Evolutionary conservation across 2,888 invertebrate genomes (phyloP).

Genomic region (Hermaeophaga mercurialis): DNA sequence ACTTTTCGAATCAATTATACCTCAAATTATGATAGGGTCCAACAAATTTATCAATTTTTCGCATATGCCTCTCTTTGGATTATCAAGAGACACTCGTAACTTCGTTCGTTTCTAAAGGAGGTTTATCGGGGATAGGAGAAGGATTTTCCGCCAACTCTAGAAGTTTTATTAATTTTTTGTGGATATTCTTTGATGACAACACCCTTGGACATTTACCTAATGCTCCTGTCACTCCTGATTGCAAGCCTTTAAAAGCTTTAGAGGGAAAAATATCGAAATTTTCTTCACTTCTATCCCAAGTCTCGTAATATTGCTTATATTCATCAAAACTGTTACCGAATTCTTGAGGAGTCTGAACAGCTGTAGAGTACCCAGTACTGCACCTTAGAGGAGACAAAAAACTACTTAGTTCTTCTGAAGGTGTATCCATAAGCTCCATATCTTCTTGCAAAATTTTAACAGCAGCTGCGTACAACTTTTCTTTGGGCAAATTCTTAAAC

Average conservation of each 20-base stretch:
- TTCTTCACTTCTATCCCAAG: constrained; percentile 57
- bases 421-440: constrained; percentile 57
- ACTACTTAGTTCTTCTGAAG: constrained; percentile 53
- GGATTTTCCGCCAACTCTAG: constrained; percentile 46
- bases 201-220: constrained; percentile 68
- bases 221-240: constrained; percentile 59
- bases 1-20: constrained; percentile 32
- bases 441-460: constrained; percentile 64
- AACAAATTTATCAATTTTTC: constrained; percentile 40
- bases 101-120: constrained; percentile 46
- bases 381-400: constrained; percentile 51
- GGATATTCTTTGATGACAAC: constrained; percentile 64
- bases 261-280: constrained; percentile 63
- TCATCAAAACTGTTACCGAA: constrained; percentile 60
- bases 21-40: constrained; percentile 40
- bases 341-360: constrained; percentile 60
- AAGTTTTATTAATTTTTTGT: constrained; percentile 59
- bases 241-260: constrained; percentile 62
- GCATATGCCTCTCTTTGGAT: constrained; percentile 41
- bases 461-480: constrained; percentile 64
- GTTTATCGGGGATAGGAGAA: constrained; percentile 42
- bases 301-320: constrained; percentile 62
- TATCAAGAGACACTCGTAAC: constrained; percentile 51
- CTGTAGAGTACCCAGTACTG: constrained; percentile 58
- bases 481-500: constrained; percentile 62